These are phyloP conservation scores for Alectura lathami DNA, from an alignment of 2,113 vertebrate species.

Conservation along the genomic window DNA sequence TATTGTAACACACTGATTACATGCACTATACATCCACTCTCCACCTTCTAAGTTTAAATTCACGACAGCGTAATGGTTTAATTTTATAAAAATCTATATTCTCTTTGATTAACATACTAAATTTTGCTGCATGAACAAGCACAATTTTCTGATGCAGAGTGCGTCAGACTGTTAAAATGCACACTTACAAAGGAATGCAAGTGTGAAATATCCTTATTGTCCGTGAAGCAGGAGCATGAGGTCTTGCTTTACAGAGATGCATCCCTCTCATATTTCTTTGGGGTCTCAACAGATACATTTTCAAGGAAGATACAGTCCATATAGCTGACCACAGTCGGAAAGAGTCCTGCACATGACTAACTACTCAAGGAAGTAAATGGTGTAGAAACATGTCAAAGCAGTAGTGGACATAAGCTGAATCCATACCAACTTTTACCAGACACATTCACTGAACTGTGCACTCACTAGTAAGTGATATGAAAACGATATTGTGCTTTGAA, in stretches of 20 bases:
- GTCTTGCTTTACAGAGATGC: background rate
- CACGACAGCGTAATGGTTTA: background rate
- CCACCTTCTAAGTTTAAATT: background rate
- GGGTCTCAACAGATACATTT: background rate
- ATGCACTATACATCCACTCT: background rate
- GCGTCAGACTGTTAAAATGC: background rate
- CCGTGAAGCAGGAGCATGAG: fast-evolving
- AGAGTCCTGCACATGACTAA: background rate
- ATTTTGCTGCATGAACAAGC: background rate
- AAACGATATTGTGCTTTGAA: background rate
- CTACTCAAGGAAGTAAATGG: background rate
- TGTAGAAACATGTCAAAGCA: background rate
- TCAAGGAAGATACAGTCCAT: background rate
- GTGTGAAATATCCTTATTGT: background rate
- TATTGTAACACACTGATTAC: background rate
- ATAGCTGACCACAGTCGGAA: background rate
- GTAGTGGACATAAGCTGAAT: background rate
- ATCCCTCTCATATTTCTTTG: background rate
- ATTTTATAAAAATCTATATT: background rate
- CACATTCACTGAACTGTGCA: background rate
- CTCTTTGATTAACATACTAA: background rate
- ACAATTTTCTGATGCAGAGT: background rate
- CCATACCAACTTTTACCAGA: too few species aligned
- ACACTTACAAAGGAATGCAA: background rate
- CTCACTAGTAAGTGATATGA: background rate